Base-by-base conservation (phyloP, 2,888 invertebrate species). In the Erebia aethiops region DNA sequence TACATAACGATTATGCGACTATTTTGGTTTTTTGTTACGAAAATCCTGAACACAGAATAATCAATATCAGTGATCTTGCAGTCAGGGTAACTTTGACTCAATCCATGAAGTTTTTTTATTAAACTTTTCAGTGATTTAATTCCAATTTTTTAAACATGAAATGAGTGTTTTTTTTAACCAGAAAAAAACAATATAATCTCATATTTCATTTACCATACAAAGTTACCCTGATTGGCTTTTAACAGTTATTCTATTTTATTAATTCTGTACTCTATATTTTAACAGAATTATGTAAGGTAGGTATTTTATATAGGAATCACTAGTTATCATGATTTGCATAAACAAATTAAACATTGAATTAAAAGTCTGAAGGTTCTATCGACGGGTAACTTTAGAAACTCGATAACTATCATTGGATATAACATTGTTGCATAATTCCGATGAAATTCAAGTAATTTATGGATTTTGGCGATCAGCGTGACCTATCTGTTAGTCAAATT, bases 281-380 rank as follows among this genome's bases (percentile, higher is more conserved):
- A 66, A 69, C 52, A 56, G 56, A 71, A 63, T 60, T 57, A 57
- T 35, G 26, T 14, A 60, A 16, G 52, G 51, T 60, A 58, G 54
- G 71, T 71, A 69, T 57, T 60, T 52, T 63, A 56, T 64, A 66
- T 69, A 74, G 73, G 73, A 74, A 74, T 71, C 73, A 71, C 73
- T 71, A 73, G 71, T 66, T 66, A 63, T 63, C 11, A 54, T 60
- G 2, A 26, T 26, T 26, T 26, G 16, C 43, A 9, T 2, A 43
- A 60, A 43, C 43, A 60, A 57, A 35, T 14, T 51, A 8, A 60
- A 41, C 58, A 35, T 26, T 14, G 13, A 57, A 14, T 57, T 13
- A 60, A 11, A 52, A 52, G 10, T 0, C 35, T 35, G 7, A 35
- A 35, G 35, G 7, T 35, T 35, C 35, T 7, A 7, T 35, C 35